Conservation (phyloP, 2,888 invertebrate genomes). For the Ochlodes sylvanus region DNA sequence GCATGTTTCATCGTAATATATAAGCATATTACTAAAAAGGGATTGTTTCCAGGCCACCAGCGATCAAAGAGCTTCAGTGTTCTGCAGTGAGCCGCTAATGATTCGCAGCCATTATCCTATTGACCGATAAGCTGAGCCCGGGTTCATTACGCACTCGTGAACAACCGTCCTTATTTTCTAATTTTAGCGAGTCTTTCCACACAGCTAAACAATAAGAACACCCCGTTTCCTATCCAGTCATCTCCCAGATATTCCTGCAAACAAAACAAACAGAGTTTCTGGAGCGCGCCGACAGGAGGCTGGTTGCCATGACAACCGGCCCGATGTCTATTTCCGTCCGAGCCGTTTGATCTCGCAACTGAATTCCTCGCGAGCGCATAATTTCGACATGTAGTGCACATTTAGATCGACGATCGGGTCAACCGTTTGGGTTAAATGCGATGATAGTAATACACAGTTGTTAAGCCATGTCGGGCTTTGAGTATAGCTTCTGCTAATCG, state of each 20-base stretch:
- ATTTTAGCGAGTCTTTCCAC: conserved; percentile 7
- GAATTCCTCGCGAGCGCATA: conserved; percentile 45
- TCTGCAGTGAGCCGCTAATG: too few species aligned
- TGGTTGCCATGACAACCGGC: conserved; percentile 64
- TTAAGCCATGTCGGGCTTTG: not conserved
- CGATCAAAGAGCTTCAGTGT: too few species aligned
- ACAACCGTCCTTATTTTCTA: not conserved
- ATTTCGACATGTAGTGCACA: conserved; percentile 43
- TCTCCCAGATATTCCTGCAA: conserved; percentile 31
- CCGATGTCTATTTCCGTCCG: conserved; percentile 46
- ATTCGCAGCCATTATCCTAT: too few species aligned
- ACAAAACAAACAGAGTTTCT: conserved; percentile 37
- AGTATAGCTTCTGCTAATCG: too few species aligned
- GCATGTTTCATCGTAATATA: too few species aligned
- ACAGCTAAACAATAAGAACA: conserved; percentile 3
- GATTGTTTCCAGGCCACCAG: too few species aligned
- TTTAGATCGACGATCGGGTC: conserved; percentile 34
- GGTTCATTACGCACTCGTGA: too few species aligned
- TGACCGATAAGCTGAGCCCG: too few species aligned
- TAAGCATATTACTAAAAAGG: too few species aligned
- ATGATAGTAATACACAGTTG: not conserved
- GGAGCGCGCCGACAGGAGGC: conserved; percentile 55
- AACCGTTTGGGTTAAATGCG: conserved; percentile 5
- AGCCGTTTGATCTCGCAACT: conserved; percentile 45
- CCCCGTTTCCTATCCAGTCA: conserved; percentile 16